Conservation (phyloP, 2,113 vertebrate species). For the Ptychochromis oligacanthus region DNA sequence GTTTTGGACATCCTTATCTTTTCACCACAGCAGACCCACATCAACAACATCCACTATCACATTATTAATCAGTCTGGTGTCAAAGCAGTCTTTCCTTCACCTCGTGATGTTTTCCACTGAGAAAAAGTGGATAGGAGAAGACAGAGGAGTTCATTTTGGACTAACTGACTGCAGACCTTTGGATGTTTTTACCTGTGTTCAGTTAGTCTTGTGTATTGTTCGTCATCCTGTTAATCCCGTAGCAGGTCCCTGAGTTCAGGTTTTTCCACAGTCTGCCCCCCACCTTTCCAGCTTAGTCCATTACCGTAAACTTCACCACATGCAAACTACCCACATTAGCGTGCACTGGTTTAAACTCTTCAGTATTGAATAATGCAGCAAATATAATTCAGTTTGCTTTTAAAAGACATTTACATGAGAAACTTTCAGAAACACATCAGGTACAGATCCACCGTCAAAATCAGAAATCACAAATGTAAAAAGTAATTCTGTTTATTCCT, state of each 20-base stretch:
- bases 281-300: too few relatives aligned
- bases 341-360: neutral
- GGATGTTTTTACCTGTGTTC: too few relatives aligned
- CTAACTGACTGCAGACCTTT: too few relatives aligned
- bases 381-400: too few relatives aligned
- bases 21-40: neutral
- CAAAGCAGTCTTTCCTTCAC: neutral
- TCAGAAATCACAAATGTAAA: neutral
- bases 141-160: too few relatives aligned
- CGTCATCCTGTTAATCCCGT: too few relatives aligned
- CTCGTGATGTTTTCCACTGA: neutral
- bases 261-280: too few relatives aligned
- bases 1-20: too few relatives aligned
- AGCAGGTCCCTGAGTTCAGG: too few relatives aligned
- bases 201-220: too few relatives aligned
- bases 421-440: neutral
- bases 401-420: accelerated
- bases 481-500: accelerated
- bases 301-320: neutral
- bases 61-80: neutral
- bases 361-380: neutral
- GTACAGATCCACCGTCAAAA: neutral
- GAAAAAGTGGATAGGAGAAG: too few relatives aligned
- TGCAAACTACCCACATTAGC: neutral
- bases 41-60: neutral